A percentile compares a stretch with the other conserved stretches of the same genome.
phyloP scores from a whole-genome alignment of 2,797 vertebrate species.

The Scolopax rusticola region DNA sequence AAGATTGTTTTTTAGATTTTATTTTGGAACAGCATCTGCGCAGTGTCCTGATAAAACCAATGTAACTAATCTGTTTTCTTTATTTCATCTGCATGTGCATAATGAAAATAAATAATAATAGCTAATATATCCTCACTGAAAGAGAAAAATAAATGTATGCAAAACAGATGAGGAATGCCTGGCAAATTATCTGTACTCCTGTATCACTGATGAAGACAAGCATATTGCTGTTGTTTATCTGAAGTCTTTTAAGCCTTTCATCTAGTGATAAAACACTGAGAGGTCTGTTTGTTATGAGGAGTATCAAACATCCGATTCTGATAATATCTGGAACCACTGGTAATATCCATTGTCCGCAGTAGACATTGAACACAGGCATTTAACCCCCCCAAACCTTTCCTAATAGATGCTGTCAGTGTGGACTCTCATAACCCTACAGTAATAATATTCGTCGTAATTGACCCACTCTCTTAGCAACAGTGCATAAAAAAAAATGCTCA shows the following conservation, averaged over 20 bases:
- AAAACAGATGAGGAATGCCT: not conserved
- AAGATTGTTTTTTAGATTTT: not conserved
- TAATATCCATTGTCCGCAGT: not conserved
- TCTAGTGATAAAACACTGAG: conserved; percentile 8
- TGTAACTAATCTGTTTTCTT: not conserved
- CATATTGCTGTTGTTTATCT: not conserved
- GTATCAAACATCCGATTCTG: not conserved
- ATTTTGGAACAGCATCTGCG: not conserved
- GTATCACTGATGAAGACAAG: not conserved
- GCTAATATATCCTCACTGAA: not conserved
- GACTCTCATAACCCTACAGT: not conserved
- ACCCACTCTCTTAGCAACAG: not conserved
- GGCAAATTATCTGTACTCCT: not conserved
- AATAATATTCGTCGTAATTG: not conserved
- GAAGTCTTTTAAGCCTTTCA: conserved; percentile 20
- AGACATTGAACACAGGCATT: not conserved
- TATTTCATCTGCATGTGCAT: not conserved
- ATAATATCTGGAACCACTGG: conserved; percentile 9
- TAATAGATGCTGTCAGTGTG: conserved; percentile 1
- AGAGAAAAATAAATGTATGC: not conserved
- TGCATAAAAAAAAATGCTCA: not conserved
- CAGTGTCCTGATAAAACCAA: not conserved
- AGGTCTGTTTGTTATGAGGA: conserved; percentile 1
- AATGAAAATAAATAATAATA: not conserved
- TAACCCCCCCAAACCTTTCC: not conserved